Percentiles rank a stretch among this genome's conserved stretches.
These are phyloP conservation scores for Aporrectodea caliginosa DNA, from an alignment of 1,140 invertebrate species.

Conservation along the genomic window DNA sequence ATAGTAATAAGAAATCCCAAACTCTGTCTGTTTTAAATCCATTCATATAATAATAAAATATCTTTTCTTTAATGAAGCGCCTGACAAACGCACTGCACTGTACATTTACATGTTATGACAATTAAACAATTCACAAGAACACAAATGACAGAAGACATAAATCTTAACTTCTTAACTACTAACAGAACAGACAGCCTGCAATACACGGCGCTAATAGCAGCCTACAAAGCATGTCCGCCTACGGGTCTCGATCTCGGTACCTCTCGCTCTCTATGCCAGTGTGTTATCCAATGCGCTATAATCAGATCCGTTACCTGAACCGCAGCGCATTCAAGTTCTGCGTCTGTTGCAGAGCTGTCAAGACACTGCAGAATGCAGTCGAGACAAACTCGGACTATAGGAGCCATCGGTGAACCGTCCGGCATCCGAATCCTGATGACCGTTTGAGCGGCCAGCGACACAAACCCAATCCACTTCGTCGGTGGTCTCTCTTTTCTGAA, in stretches of 20 bases:
- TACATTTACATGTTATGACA: too few relatives aligned
- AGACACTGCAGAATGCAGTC: neutral
- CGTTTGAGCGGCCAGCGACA: neutral
- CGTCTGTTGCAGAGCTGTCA: neutral
- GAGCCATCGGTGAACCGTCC: neutral
- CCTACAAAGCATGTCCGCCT: neutral
- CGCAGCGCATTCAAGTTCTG: neutral
- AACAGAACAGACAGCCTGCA: neutral
- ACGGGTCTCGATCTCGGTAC: neutral
- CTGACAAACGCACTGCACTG: too few relatives aligned
- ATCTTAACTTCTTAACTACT: neutral
- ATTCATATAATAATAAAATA: too few relatives aligned
- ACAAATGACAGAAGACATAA: neutral
- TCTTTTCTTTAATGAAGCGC: too few relatives aligned
- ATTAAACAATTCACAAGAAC: neutral
- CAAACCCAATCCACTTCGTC: neutral
- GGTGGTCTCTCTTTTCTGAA: neutral
- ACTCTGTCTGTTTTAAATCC: too few relatives aligned
- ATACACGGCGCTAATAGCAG: neutral
- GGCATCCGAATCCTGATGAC: neutral
- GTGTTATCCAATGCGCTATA: neutral
- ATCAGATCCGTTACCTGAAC: neutral
- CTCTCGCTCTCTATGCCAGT: neutral
- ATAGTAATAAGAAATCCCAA: too few relatives aligned
- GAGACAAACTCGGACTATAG: neutral